phyloP scores from a whole-genome alignment of 2,888 invertebrate genomes.

The Trisateles emortualis region DNA sequence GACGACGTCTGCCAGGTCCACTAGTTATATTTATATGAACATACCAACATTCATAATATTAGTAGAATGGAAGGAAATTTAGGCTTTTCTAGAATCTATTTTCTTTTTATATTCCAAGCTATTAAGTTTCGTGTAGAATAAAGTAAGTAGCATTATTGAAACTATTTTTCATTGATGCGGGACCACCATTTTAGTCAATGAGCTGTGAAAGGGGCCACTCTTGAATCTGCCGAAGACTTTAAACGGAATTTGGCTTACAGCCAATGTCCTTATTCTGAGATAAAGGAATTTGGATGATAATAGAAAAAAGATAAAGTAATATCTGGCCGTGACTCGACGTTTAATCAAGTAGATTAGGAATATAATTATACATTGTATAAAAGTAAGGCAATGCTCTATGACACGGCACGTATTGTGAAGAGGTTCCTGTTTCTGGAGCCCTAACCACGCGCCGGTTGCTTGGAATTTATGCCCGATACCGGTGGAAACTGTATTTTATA shows the following conservation, averaged over 20 bases:
- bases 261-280: constrained; percentile 39
- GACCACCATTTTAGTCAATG: constrained; percentile 36
- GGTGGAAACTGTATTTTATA: too few relatives aligned
- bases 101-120: not conserved
- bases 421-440: too few relatives aligned
- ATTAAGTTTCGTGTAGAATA: constrained; percentile 9
- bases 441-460: too few relatives aligned
- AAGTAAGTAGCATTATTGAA: constrained; percentile 23
- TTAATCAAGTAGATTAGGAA: not conserved
- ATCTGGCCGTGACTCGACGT: constrained; percentile 9
- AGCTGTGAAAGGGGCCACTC: constrained; percentile 45
- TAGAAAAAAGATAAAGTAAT: not conserved
- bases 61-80: not conserved
- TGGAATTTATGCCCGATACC: too few relatives aligned
- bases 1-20: too few relatives aligned
- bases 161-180: constrained; percentile 42
- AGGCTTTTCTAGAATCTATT: not conserved
- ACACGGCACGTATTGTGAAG: too few relatives aligned
- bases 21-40: too few relatives aligned
- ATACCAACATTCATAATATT: too few relatives aligned
- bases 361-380: too few relatives aligned
- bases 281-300: not conserved
- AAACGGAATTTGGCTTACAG: constrained; percentile 39
- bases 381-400: too few relatives aligned
- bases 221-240: constrained; percentile 31